A percentile compares a stretch with the other conserved stretches of the same genome.
These are phyloP conservation scores for Porites evermanni DNA, from an alignment of 92 coral and sea anemone species.

Conservation along the genomic window DNA sequence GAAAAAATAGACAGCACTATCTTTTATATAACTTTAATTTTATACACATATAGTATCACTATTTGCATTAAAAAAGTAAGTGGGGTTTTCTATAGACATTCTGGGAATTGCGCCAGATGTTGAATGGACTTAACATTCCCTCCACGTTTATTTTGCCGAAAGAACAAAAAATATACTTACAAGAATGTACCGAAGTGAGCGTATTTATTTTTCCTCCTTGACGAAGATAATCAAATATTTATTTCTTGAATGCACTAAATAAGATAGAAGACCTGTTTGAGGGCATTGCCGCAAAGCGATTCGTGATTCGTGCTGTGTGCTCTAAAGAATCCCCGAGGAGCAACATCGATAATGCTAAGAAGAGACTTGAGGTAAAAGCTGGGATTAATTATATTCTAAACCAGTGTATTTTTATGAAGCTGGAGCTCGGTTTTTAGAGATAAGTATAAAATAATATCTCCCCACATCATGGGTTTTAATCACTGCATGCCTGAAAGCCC, in stretches of 20 bases:
- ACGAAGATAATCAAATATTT: conserved; percentile 55
- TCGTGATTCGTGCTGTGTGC: conserved; percentile 15
- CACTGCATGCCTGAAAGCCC: neutral
- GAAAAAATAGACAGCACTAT: neutral
- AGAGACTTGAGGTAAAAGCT: neutral
- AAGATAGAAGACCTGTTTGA: conserved; percentile 36
- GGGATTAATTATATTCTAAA: conserved; percentile 21
- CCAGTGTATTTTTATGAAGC: conserved; percentile 4
- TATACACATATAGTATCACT: neutral
- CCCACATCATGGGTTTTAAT: conserved; percentile 11
- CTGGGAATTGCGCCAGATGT: conserved; percentile 1
- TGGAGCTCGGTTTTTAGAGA: neutral
- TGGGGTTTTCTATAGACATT: neutral
- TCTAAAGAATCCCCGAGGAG: conserved; percentile 20
- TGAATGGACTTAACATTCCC: too few species aligned
- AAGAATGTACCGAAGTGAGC: conserved; percentile 16
- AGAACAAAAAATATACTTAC: conserved; percentile 1
- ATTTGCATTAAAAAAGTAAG: neutral
- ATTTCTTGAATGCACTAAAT: conserved; percentile 28
- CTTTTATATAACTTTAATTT: conserved; percentile 13
- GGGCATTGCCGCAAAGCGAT: conserved; percentile 40
- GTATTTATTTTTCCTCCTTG: conserved; percentile 38
- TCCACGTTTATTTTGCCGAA: neutral
- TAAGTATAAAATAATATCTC: neutral
- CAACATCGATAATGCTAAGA: conserved; percentile 20